Base-by-base conservation (phyloP, 1,140 invertebrate genomes). In the Cotesia glomerata region DNA sequence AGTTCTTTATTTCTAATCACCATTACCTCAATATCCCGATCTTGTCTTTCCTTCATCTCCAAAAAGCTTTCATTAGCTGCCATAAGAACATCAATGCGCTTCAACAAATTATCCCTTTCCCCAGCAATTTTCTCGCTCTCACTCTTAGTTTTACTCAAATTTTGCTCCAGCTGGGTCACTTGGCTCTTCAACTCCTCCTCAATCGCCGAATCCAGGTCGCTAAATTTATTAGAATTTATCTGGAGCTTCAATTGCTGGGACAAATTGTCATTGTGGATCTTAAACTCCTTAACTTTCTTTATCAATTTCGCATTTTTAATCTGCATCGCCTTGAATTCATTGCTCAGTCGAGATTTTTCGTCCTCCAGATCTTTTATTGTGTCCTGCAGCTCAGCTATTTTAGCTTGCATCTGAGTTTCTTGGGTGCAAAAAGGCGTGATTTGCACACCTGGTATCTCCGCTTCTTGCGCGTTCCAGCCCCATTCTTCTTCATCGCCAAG, bases 11-110 rank as follows among this genome's bases (percentile, higher is more conserved):
- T 92, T 77, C 92, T 90, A 34, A 90, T 90, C 79, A 92, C 90
- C 82, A 91, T 91, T 75, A 92, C 88, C 75, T 92, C 89, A 0
- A 89, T 77, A 11, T 88, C 82, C 73, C 92, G 88, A 75, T 95
- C 93, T 84, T 94, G 91, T 72, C 91, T 91, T 81, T 95, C 93
- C 85, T 95, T 95, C 83, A 93, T 90, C 79, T 95, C 93, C 3
- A 91, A 82, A 75, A 94, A 89, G 62, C 90, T 89, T 49, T 95
- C 93, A 80, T 95, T 95, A n/a, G 93, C 93, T 16, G 90, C 88
- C 3, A 91, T 90, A 8, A 96, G 82, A 5, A 93, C 89, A 74
- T 95, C 94, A 65, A 95, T 89, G 81, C 90, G 89, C 77, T 95
- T 94, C 14, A 88, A 74, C 5, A 94, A 78, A 75, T 87, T 86